Percentiles rank a stretch among this genome's conserved stretches.
Conservation (phyloP, 2,797 vertebrate genomes). For the Mergus octosetaceus region DNA sequence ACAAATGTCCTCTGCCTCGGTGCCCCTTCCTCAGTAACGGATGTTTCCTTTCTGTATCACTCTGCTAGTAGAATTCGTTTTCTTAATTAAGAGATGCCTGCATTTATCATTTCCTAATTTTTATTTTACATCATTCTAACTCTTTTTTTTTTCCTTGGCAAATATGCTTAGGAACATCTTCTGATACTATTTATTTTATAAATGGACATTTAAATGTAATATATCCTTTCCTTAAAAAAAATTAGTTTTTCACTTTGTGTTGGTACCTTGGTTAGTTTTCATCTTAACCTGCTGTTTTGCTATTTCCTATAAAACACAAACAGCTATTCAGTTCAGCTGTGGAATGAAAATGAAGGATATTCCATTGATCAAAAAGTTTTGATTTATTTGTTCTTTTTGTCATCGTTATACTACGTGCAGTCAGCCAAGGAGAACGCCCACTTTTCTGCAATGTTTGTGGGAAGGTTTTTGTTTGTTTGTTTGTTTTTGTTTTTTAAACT, state of each 20-base stretch:
- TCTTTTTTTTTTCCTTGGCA: not conserved
- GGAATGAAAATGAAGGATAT: not conserved
- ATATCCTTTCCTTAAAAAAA: not conserved
- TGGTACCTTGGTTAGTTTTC: not conserved
- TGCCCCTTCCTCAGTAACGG: not conserved
- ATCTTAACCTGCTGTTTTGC: not conserved
- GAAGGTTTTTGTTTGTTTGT: not conserved
- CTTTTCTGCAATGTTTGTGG: not conserved
- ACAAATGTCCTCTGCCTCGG: constrained; percentile 18
- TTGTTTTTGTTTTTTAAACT: not conserved
- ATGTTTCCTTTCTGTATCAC: constrained; percentile 25
- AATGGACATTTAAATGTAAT: not conserved
- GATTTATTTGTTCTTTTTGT: not conserved
- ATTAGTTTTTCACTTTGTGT: not conserved
- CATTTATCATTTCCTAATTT: constrained; percentile 53
- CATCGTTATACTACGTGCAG: not conserved
- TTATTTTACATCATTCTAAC: not conserved
- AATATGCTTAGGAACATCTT: not conserved
- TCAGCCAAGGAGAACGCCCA: not conserved
- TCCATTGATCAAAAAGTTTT: constrained; percentile 19
- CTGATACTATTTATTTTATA: not conserved
- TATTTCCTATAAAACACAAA: not conserved
- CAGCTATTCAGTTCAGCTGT: not conserved
- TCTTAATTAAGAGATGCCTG: constrained; percentile 59
- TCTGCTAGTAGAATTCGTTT: constrained; percentile 51